phyloP scores from a whole-genome alignment of 2,797 vertebrate genomes.

The Muscicapa comitata region DNA sequence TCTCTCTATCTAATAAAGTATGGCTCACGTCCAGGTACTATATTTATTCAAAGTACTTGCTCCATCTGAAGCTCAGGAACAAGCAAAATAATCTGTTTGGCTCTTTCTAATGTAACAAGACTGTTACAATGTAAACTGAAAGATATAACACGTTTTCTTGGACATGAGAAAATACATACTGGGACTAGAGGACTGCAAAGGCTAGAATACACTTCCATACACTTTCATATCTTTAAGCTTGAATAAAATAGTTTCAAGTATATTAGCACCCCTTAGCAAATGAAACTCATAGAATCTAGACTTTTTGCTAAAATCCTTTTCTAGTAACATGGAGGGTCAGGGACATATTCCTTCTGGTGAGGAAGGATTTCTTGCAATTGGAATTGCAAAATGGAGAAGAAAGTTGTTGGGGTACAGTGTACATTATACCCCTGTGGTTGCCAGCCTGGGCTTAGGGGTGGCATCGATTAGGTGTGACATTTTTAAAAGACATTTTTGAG shows the following conservation, averaged over 20 bases:
- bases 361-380: neutral
- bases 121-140: neutral
- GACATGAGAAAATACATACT: neutral
- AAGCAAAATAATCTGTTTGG: neutral
- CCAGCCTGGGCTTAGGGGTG: neutral
- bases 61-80: neutral
- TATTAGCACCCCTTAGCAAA: neutral
- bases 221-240: neutral
- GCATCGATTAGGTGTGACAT: neutral
- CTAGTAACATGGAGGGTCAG: neutral
- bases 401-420: neutral
- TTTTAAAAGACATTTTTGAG: neutral
- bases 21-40: neutral
- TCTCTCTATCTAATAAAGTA: neutral
- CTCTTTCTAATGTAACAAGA: neutral
- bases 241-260: neutral
- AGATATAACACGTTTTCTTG: neutral
- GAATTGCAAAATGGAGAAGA: neutral
- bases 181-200: neutral
- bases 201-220: neutral
- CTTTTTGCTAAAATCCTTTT: neutral
- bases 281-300: neutral
- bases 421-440: fast-evolving
- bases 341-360: neutral
- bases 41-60: neutral